Evolutionary conservation across 35 echinoderm and acorn worm species (phyloP).

Genomic region (Chiridota heheva): DNA sequence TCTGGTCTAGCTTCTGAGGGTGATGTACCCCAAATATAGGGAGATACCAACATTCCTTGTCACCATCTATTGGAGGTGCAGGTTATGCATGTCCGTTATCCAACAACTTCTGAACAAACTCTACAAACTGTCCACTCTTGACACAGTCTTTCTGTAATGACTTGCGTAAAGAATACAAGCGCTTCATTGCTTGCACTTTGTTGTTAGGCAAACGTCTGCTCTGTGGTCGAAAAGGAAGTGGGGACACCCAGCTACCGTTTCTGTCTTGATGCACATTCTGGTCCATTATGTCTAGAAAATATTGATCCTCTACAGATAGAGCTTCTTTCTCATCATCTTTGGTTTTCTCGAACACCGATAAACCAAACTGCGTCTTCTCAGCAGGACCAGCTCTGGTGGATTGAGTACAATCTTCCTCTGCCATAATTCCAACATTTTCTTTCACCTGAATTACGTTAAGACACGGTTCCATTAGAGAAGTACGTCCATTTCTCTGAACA

Average conservation of each 20-base stretch:
- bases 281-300: slow-evolving; percentile 37
- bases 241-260: slow-evolving; percentile 32
- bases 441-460: neutral
- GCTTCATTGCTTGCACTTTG: slow-evolving; percentile 16
- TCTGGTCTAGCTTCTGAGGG: slow-evolving; percentile 20
- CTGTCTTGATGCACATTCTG: slow-evolving; percentile 17
- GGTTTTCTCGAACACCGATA: neutral
- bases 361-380: slow-evolving; percentile 19
- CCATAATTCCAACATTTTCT: neutral
- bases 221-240: slow-evolving; percentile 19
- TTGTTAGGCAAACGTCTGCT: slow-evolving; percentile 43
- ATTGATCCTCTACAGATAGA: slow-evolving; percentile 39
- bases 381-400: slow-evolving; percentile 1
- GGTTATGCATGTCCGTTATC: slow-evolving; percentile 34
- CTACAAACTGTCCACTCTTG: slow-evolving; percentile 26
- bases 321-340: slow-evolving; percentile 30
- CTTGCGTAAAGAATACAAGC: slow-evolving; percentile 10
- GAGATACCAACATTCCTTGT: slow-evolving; percentile 48
- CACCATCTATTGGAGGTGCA: neutral
- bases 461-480: slow-evolving; percentile 6
- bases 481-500: slow-evolving; percentile 23
- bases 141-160: slow-evolving; percentile 16
- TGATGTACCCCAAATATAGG: slow-evolving; percentile 58
- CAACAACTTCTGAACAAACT: neutral
- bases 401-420: slow-evolving; percentile 12